phyloP scores from a whole-genome alignment of 1,140 invertebrate genomes.

The Aplysia californica region DNA sequence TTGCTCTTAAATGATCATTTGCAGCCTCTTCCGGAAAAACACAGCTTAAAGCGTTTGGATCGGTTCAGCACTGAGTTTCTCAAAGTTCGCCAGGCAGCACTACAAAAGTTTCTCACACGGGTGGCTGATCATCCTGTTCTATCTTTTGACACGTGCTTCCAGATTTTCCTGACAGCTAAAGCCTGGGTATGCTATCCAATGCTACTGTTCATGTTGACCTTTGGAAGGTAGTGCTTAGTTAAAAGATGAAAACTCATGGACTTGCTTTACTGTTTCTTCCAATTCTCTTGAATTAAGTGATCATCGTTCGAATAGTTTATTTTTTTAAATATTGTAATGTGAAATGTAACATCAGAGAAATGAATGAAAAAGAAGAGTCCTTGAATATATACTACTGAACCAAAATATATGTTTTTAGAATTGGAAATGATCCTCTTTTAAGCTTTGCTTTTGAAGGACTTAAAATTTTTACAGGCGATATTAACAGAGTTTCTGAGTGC shows the following conservation, averaged over 20 bases:
- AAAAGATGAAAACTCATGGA: neutral
- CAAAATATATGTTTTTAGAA: too few relatives aligned
- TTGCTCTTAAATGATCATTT: neutral
- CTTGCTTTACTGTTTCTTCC: neutral
- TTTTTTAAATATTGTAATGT: neutral
- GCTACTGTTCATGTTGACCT: neutral
- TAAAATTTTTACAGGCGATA: too few relatives aligned
- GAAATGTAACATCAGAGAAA: too few relatives aligned
- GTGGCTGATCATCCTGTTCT: slow-evolving; percentile 78
- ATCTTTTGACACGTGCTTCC: slow-evolving; percentile 77
- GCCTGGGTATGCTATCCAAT: slow-evolving; percentile 69
- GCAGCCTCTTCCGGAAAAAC: slow-evolving; percentile 81
- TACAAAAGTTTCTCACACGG: slow-evolving; percentile 78
- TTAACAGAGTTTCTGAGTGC: too few relatives aligned
- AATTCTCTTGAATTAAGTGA: slow-evolving; percentile 2
- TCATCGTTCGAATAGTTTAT: neutral
- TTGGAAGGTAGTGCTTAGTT: neutral
- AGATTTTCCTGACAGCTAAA: slow-evolving; percentile 78
- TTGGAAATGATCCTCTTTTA: too few relatives aligned
- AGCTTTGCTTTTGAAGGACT: too few relatives aligned
- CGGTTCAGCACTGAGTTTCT: slow-evolving; percentile 83
- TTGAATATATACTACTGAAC: too few relatives aligned
- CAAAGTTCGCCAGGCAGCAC: slow-evolving; percentile 76
- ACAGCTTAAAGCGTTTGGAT: slow-evolving; percentile 78
- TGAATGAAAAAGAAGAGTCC: too few relatives aligned